Evolutionary conservation across 1,140 invertebrate species (phyloP), one percentile per base, ranked within the genome.

Genomic region (Eupeodes corollae): DNA sequence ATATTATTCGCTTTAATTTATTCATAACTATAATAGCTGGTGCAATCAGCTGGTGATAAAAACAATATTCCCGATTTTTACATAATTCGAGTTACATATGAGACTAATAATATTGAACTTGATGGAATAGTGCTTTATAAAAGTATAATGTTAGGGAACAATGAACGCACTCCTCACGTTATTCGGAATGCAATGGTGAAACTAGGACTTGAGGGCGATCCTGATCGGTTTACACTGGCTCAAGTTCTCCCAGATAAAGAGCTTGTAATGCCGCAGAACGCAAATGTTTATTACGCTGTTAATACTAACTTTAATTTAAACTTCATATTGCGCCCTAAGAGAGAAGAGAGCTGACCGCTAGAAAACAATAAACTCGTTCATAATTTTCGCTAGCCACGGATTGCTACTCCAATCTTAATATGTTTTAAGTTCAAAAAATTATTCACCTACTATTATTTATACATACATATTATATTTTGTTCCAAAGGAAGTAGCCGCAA

Each of bases 211-310:
- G 88, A 94, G 60, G 88, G 86, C 14, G 86, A 86, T 65, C 87
- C 91, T 1, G 88, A 94, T 56, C 76, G 80, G 45, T 96, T 87
- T 64, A 89, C 86, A 30, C 71, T 96, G 37, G 85, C 90, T n/a
- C 92, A 96, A 76, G 80, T 88, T 51, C 72, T 96, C 50, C 89
- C 90, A 9, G 88, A 94, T 64, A 85, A 84, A 79, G 92, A 98
- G 76, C 84, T 96, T 78, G 73, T 92, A 50, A 78, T 98, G 49
- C 92, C 92, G 26, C 77, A 82, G 35, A 90, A 90, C 61, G 89
- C 90, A 0, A 98, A 96, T 69, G 91, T 97, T 5, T 98, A 94
- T 69, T 98, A 98, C 64, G 92, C 91, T 31, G 88, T 96, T 2
- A 95, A 94, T 68, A 92, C 90, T 50, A 83, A 83, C 37, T 87